Conservation (phyloP, 2,113 vertebrate species). For the Azemiops feae region DNA sequence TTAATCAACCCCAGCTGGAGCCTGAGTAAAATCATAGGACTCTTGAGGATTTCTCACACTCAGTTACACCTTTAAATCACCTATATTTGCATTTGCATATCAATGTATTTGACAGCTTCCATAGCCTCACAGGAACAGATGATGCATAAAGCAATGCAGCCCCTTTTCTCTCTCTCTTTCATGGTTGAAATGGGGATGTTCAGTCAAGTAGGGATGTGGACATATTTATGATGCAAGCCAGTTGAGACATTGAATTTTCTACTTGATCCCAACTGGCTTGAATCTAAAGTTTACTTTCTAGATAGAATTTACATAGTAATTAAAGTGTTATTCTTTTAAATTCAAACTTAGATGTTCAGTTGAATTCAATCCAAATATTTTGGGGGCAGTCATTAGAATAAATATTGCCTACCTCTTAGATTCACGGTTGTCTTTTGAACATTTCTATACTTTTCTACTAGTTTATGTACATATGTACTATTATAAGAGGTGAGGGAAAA, state of each 20-base stretch:
- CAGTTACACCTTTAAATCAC: constrained; percentile 32
- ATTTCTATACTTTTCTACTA: neutral
- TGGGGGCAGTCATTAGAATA: neutral
- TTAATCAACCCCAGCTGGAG: constrained; percentile 1
- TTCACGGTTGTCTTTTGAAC: neutral
- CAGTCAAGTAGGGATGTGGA: constrained; percentile 39
- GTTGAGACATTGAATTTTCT: constrained; percentile 1
- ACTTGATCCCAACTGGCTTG: neutral
- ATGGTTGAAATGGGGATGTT: constrained; percentile 49
- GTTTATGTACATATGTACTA: neutral
- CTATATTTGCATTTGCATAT: constrained; percentile 38
- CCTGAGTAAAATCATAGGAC: neutral
- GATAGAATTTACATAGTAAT: neutral
- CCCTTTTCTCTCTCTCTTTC: constrained; percentile 19
- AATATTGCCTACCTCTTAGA: neutral
- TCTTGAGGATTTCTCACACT: constrained; percentile 23
- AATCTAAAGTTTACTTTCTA: neutral
- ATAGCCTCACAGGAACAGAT: constrained; percentile 20
- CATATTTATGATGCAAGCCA: constrained; percentile 48
- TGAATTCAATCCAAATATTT: neutral
- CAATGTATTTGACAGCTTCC: constrained; percentile 15
- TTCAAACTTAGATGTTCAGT: neutral
- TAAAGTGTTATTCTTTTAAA: neutral
- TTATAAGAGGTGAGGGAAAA: constrained; percentile 16
- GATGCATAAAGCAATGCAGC: constrained; percentile 41